Conservation (phyloP, 2,113 vertebrate genomes). For the Cariama cristata region DNA sequence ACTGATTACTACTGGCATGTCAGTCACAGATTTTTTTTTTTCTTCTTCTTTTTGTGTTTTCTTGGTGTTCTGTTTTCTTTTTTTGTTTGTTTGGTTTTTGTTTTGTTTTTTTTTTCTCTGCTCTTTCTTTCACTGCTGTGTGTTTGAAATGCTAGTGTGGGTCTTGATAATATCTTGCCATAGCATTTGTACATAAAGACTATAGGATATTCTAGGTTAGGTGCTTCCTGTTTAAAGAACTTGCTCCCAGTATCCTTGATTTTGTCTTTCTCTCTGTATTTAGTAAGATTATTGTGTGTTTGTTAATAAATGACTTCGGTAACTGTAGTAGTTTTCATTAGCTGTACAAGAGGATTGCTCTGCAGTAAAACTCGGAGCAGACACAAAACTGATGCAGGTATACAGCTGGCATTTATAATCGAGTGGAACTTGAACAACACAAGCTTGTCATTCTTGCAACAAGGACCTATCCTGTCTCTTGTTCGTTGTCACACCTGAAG, state of each 20-base stretch:
- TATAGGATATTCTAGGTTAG: not conserved
- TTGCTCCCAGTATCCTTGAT: not conserved
- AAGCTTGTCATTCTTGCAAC: not conserved
- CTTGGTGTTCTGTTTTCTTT: not conserved
- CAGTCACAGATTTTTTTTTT: not conserved
- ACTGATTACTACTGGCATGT: not conserved
- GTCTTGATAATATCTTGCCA: fast-evolving
- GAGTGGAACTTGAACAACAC: not conserved
- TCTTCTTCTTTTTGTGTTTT: not conserved
- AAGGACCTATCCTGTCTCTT: not conserved
- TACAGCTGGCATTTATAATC: not conserved
- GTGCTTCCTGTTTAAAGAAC: not conserved
- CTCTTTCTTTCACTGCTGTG: not conserved
- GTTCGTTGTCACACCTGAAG: not conserved
- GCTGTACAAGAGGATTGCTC: not conserved
- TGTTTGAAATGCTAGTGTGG: not conserved
- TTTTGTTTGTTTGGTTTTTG: not conserved
- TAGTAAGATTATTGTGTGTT: not conserved
- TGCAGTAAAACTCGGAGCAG: not conserved
- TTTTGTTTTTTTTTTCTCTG: not conserved
- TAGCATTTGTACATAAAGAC: not conserved
- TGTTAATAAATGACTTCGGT: not conserved
- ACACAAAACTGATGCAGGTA: not conserved
- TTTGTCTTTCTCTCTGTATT: not conserved
- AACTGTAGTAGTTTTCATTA: not conserved